Conservation (phyloP, 2,113 vertebrate species). For the Limnothrissa miodon region DNA sequence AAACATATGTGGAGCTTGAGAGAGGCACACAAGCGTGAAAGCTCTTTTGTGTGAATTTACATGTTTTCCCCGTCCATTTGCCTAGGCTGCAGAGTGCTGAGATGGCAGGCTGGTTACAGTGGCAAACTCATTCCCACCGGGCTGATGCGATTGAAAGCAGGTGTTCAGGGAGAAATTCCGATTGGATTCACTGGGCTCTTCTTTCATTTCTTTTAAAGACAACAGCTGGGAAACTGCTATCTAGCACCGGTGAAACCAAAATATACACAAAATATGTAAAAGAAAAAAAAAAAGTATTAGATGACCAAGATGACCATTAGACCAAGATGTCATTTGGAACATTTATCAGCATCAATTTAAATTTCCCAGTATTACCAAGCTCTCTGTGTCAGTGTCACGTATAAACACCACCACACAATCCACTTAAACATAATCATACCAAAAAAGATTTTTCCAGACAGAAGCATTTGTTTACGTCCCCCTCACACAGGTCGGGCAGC, state of each 20-base stretch:
- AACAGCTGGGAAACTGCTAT: background rate
- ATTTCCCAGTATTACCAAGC: background rate
- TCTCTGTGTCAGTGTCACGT: background rate
- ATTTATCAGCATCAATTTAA: background rate
- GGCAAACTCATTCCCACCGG: slow-evolving; percentile 37
- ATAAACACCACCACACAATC: background rate
- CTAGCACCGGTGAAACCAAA: background rate
- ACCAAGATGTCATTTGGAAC: background rate
- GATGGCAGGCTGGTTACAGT: slow-evolving; percentile 42
- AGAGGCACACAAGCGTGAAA: slow-evolving; percentile 1
- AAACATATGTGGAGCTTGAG: background rate
- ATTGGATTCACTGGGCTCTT: background rate
- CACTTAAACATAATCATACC: too few relatives aligned
- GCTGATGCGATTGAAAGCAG: slow-evolving; percentile 42
- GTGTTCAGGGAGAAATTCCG: slow-evolving; percentile 25
- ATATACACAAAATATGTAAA: background rate
- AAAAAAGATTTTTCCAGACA: background rate
- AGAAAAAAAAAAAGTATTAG: background rate
- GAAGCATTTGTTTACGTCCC: background rate
- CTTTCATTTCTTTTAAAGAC: background rate
- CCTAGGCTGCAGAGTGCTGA: slow-evolving; percentile 22
- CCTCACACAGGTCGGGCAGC: background rate
- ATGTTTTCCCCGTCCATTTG: slow-evolving; percentile 5
- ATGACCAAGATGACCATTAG: background rate
- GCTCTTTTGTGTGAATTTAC: slow-evolving; percentile 11